Base-by-base conservation (phyloP, 2,888 invertebrate genomes). In the Eupithecia subfuscata region DNA sequence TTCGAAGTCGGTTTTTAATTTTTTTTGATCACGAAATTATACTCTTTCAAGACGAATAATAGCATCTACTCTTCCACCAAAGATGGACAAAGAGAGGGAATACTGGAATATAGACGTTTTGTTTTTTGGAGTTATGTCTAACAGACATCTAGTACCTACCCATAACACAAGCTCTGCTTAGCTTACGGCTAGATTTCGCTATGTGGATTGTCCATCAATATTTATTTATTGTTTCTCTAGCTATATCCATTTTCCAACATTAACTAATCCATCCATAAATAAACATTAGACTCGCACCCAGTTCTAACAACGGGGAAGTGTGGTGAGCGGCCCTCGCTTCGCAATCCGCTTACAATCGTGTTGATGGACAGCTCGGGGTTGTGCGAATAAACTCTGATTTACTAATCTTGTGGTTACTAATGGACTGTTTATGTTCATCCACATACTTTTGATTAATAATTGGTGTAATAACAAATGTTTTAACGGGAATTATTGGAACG, bases 291-390 rank as follows among this genome's bases (percentile, higher is more conserved):
- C n/a, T 16, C 3, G 52, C 18, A 52, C n/a, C 52, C 52, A 56
- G 9, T 22, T 56, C 1, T 7, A 37, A 22, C 52, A 22, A 56
- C 52, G 9, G 22, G 52, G 52, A 56, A 56, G 52, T 56, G 22
- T 22, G 22, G n/a, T 11, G 52, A 9, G 22, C 52, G 52, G 52
- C 52, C 11, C 4, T 11, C n/a, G 65, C 30, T 0, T 8, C 37
- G 43, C 67, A 67, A 67, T 67, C 67, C 67, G 81, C 81, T 81
- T 81, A 80, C 76, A 52, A 74, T 73, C 68, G 68, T 60, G 68
- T 71, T 80, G 81, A 81, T 80, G 80, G 81, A 81, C 81, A 74
- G 81, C 48, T 30, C 11, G 67, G 43, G 22, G 40, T 56, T n/a
- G 30, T 30, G 52, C 52, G 52, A 56, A 56, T 56, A 56, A 11